Evolutionary conservation across 2,888 invertebrate genomes (phyloP), one percentile per base, ranked within the genome.

Genomic region (Trachelus troglodyta): DNA sequence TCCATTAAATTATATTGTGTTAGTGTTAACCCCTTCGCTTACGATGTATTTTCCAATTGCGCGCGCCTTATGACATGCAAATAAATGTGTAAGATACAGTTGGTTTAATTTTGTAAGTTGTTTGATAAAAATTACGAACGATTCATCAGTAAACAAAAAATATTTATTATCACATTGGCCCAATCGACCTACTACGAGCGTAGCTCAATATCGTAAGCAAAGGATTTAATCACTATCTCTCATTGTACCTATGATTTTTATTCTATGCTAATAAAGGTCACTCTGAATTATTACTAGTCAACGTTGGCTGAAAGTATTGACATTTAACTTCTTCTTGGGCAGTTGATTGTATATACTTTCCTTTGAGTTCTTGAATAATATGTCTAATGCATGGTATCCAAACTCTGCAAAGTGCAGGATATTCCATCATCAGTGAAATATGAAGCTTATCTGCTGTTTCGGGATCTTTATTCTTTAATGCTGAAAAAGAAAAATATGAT

Each of bases 311-410:
- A 56, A 56, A 56, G 56, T 56, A 56, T 23, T 56, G 56, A 56
- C 56, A 56, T 23, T 56, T 56, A 56, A 56, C 56, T 56, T 56
- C 40, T 15, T 40, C 56, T 56, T 56, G 56, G 23, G 9, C 56
- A 23, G 23, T 56, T 9, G 56, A 56, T 23, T 23, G 23, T 56
- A 56, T 23, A 56, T 56, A 56, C 78, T 86, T 87, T 31, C 82
- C 85, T 75, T 87, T 88, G 33, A 90, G 80, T 82, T 85, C 88
- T 77, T 89, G 92, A 79, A 95, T 93, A 1, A 95, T 90, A 79
- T 94, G 93, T 84, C 94, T 93, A 37, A 95, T 92, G 71, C 93
- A 94, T 0, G 94, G 93, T 93, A 95, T 94, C 94, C 94, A 95
- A 1, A 92, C 91, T 75, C 93, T 93, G 1, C 94, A 94, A 12